A percentile compares a stretch with the other conserved stretches of the same genome.
These are phyloP conservation scores for Campoplex nolae DNA, from an alignment of 2,888 invertebrate genomes.

Conservation along the genomic window DNA sequence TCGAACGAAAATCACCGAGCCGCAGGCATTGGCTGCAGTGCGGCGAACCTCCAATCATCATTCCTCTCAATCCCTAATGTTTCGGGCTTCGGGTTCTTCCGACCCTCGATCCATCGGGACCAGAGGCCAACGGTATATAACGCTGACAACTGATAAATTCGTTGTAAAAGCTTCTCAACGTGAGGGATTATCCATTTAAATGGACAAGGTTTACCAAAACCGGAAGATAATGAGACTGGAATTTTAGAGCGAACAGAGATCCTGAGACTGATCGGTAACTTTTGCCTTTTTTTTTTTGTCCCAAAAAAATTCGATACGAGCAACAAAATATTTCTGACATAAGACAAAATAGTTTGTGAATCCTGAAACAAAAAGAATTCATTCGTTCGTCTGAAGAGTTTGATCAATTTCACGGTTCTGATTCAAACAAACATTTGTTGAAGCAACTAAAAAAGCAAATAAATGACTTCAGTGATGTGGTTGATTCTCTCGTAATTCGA, in stretches of 20 bases:
- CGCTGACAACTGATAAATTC: slow-evolving; percentile 57
- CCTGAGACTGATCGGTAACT: no score
- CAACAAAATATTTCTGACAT: no score
- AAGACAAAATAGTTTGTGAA: no score
- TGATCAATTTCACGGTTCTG: no score
- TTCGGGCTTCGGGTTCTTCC: slow-evolving; percentile 32
- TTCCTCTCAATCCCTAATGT: slow-evolving; percentile 52
- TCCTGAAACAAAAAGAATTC: no score
- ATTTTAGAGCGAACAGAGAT: not conserved
- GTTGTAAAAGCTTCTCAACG: slow-evolving; percentile 44
- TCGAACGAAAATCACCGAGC: slow-evolving; percentile 27
- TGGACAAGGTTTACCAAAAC: not conserved
- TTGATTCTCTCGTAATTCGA: no score
- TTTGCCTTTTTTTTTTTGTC: no score
- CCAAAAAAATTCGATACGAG: no score
- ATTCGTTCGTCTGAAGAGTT: no score
- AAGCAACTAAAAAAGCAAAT: no score
- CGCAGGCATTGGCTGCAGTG: slow-evolving; percentile 34
- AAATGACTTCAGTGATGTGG: no score
- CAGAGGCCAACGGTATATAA: not conserved
- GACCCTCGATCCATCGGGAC: slow-evolving; percentile 17
- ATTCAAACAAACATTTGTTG: no score
- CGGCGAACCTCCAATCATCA: slow-evolving; percentile 56
- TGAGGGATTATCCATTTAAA: not conserved
- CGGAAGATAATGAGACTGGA: not conserved